Evolutionary conservation across 2,888 invertebrate genomes (phyloP).

Genomic region (Sepiola atlantica): DNA sequence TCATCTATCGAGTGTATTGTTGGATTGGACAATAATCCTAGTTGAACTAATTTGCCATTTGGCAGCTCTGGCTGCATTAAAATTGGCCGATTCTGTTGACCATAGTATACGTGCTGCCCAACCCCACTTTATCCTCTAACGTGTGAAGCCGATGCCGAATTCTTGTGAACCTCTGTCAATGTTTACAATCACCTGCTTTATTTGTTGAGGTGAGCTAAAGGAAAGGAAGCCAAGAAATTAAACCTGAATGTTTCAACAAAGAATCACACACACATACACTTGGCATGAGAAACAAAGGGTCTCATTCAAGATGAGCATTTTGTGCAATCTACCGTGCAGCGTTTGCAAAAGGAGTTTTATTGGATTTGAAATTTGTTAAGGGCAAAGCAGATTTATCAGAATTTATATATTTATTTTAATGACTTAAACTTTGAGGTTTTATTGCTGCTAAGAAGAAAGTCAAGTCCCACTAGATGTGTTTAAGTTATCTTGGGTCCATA

Average conservation of each 20-base stretch:
- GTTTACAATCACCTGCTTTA: neutral
- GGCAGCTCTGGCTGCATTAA: neutral
- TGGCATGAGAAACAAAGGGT: neutral
- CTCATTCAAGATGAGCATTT: neutral
- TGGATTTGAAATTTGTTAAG: no score
- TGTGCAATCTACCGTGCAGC: neutral
- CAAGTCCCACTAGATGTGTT: no score
- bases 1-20: neutral
- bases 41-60: constrained; percentile 15
- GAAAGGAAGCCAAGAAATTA: neutral
- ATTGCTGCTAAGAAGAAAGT: no score
- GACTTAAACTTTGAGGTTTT: no score
- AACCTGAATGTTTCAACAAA: neutral
- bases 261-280: neutral
- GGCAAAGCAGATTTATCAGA: no score
- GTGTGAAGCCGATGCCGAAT: neutral
- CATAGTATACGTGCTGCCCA: neutral
- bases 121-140: neutral
- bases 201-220: neutral
- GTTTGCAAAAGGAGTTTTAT: no score
- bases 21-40: neutral
- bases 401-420: no score
- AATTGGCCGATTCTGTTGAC: neutral
- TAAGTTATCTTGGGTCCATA: no score
- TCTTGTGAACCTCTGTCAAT: neutral